A percentile compares a stretch with the other conserved stretches of the same genome.
phyloP scores from a whole-genome alignment of 2,113 vertebrate species.

The Spea multiplicata region DNA sequence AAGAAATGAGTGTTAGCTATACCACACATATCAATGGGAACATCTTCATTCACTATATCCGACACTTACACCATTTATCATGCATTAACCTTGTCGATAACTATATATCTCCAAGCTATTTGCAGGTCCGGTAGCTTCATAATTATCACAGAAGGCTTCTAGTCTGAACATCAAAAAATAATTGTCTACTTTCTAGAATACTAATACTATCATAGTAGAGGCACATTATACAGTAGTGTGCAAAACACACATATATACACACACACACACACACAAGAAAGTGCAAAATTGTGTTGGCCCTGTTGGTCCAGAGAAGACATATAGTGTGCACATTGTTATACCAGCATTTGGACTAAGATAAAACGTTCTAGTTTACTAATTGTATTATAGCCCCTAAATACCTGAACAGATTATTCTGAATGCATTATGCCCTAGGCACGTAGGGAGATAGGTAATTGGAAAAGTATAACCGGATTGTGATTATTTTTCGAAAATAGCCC shows the following conservation, averaged over 20 bases:
- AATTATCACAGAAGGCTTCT: neutral
- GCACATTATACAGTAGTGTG: slow-evolving; percentile 40
- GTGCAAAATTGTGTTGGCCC: slow-evolving; percentile 39
- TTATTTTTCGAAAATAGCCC: neutral
- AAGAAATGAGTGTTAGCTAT: neutral
- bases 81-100: neutral
- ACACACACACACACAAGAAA: slow-evolving; percentile 13
- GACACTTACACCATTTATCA: neutral
- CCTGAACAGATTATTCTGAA: slow-evolving; percentile 25
- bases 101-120: neutral
- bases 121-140: neutral
- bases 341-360: slow-evolving; percentile 8
- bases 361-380: neutral
- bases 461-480: neutral
- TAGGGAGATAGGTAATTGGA: neutral
- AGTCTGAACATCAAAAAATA: neutral
- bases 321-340: slow-evolving; percentile 20
- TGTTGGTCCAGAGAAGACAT: slow-evolving; percentile 37
- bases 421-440: slow-evolving; percentile 9
- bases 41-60: neutral
- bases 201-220: slow-evolving; percentile 25
- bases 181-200: neutral
- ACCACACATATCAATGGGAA: neutral
- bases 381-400: slow-evolving; percentile 3
- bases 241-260: slow-evolving; percentile 11